Conservation (phyloP, 2,888 invertebrate species). For the Octonoba sinensis region DNA sequence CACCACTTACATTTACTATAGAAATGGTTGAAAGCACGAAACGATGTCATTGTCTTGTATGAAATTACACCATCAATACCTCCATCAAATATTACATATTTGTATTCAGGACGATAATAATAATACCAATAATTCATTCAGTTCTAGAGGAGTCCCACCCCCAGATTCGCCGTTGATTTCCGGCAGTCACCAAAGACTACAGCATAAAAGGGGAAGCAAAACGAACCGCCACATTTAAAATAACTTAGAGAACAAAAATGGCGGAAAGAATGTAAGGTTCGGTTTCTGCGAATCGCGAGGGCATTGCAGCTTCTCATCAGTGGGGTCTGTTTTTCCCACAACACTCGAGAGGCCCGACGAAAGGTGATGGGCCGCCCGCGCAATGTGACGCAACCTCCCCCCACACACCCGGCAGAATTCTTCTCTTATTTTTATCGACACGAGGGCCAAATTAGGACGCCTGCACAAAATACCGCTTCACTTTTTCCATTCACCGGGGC, state of each 20-base stretch:
- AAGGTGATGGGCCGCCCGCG: slow-evolving; percentile 51
- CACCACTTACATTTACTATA: too few species aligned
- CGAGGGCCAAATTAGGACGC: slow-evolving; percentile 50
- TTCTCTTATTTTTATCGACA: slow-evolving; percentile 48
- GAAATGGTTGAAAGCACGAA: too few species aligned
- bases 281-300: neutral
- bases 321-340: slow-evolving; percentile 58
- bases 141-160: too few species aligned
- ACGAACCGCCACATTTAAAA: too few species aligned
- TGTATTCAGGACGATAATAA: too few species aligned
- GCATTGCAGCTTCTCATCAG: slow-evolving; percentile 29
- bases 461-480: slow-evolving; percentile 6
- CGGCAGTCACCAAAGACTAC: neutral
- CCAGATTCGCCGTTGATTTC: neutral
- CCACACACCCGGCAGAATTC: slow-evolving; percentile 9
- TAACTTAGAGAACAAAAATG: neutral
- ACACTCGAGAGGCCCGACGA: slow-evolving; percentile 54
- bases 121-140: too few species aligned
- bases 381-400: slow-evolving; percentile 12
- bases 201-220: too few species aligned
- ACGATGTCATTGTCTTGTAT: too few species aligned
- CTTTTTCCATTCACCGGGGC: slow-evolving; percentile 23
- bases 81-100: too few species aligned
- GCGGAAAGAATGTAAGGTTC: neutral
- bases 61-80: too few species aligned